Base-by-base conservation (phyloP, 2,113 vertebrate species). In the Bubo bubo region DNA sequence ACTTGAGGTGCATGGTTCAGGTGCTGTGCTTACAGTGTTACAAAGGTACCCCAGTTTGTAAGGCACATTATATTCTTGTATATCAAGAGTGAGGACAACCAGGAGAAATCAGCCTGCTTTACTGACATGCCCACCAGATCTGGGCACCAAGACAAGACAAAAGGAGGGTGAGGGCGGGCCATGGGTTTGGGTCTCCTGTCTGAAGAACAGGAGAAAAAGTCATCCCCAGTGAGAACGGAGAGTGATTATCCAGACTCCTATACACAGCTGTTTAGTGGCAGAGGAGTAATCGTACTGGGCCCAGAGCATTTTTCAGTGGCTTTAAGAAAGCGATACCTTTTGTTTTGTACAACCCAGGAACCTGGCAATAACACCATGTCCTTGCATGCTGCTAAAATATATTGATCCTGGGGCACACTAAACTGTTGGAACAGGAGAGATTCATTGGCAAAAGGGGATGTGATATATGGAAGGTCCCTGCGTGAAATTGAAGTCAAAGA, bases 361-460 rank as follows among this genome's bases (percentile, higher is more conserved):
- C 32, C 62, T 88, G 96, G 77, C 96, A 97, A 96, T 95, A 96
- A 96, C 96, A 94, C 58, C 0, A 5, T 92, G 96, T 96, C 96
- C 96, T 97, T 97, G 96, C 67, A 49, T 68, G 74, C 83, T 88
- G 83, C 90, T 94, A 86, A 96, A 96, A 97, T 96, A 88, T 96
- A 96, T 97, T 85, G 96, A 97, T 96, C 86, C 59, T 20, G 8
- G 89, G 85, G 67, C 92, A 88, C 70, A 43, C 92, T 82, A 50
- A 93, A 90, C 62, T 86, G 71, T 93, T 95, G 64, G 90, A 94
- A 92, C 18, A 1, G 72, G 88, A 90, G 85, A 93, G 96, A 97
- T 97, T 96, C 92, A 96, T 87, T 86, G 79, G 82, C 23, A 0
- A 86, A 87, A 71, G 55, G 23, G 59, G 88, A 55, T 90, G 90